Conservation (phyloP, 2,888 invertebrate genomes). For the Scelioninae gen. 1 region DNA sequence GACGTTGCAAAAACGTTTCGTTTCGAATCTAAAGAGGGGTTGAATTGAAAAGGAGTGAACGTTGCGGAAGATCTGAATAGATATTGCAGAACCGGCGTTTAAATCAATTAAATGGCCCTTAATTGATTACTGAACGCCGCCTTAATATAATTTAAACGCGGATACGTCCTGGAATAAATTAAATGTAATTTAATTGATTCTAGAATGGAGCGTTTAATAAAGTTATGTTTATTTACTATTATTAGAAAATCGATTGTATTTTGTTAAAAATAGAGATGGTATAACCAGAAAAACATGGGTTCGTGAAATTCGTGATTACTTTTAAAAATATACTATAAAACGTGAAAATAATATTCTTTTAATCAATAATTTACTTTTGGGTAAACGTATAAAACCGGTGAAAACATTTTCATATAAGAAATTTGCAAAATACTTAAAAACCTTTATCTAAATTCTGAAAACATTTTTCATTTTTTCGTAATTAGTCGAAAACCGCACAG, state of each 20-base stretch:
- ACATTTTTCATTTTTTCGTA: too few species aligned
- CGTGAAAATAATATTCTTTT: too few species aligned
- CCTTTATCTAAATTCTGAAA: too few species aligned
- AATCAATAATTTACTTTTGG: too few species aligned
- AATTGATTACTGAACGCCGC: slow-evolving; percentile 23
- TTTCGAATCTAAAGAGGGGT: slow-evolving; percentile 7
- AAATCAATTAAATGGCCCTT: slow-evolving; percentile 16
- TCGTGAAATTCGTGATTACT: too few species aligned
- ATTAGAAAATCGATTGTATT: not conserved
- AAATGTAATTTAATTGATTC: slow-evolving; percentile 1
- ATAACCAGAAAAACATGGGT: too few species aligned
- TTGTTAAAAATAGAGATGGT: too few species aligned
- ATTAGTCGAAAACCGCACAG: too few species aligned
- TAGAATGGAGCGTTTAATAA: not conserved
- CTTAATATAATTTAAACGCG: slow-evolving; percentile 13
- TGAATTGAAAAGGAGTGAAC: slow-evolving; percentile 14
- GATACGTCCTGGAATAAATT: slow-evolving; percentile 4
- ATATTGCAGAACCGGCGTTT: slow-evolving; percentile 2
- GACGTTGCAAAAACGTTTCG: not conserved
- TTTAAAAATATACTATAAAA: too few species aligned
- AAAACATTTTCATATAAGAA: too few species aligned
- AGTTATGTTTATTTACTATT: not conserved
- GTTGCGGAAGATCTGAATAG: not conserved
- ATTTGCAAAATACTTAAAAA: too few species aligned
- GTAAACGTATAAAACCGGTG: too few species aligned